A percentile compares a stretch with the other conserved stretches of the same genome.
Conservation (phyloP, 2,888 invertebrate genomes). For the Hydriomena furcata region DNA sequence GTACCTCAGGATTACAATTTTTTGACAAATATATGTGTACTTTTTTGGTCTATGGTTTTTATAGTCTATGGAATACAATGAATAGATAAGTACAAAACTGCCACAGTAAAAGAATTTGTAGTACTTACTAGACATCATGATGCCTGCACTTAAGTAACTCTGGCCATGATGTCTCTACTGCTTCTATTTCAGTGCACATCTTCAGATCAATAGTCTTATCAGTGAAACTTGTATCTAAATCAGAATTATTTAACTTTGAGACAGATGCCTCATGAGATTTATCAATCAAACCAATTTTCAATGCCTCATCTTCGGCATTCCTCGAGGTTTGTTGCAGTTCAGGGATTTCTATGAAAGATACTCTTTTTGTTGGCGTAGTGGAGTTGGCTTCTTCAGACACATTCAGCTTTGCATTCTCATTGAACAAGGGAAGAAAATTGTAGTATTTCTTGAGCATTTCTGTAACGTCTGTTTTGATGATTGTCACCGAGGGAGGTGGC, state of each 20-base stretch:
- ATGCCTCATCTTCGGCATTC: constrained; percentile 22
- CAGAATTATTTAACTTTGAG: constrained; percentile 36
- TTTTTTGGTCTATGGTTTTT: too few relatives aligned
- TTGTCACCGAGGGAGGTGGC: constrained; percentile 90
- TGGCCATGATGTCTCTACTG: constrained; percentile 81
- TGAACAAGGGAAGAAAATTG: constrained; percentile 77
- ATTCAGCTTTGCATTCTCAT: constrained; percentile 56
- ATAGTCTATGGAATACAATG: too few relatives aligned
- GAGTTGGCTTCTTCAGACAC: constrained; percentile 57
- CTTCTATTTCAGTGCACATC: constrained; percentile 62
- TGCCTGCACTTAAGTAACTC: constrained; percentile 84
- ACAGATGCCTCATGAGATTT: constrained; percentile 17
- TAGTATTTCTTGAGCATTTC: constrained; percentile 86
- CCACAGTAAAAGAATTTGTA: neutral
- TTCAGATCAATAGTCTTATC: constrained; percentile 64
- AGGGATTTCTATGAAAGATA: constrained; percentile 70
- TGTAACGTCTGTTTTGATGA: constrained; percentile 85
- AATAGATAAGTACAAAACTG: too few relatives aligned
- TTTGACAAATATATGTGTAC: too few relatives aligned
- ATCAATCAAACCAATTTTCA: constrained; percentile 27
- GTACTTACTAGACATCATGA: constrained; percentile 89
- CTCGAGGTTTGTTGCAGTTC: constrained; percentile 31
- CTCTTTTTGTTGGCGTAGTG: constrained; percentile 68
- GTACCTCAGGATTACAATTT: too few relatives aligned
- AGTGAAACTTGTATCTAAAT: constrained; percentile 56